A percentile compares a stretch with the other conserved stretches of the same genome.
phyloP scores from a whole-genome alignment of 2,888 invertebrate genomes.

The Bunonema sp. region DNA sequence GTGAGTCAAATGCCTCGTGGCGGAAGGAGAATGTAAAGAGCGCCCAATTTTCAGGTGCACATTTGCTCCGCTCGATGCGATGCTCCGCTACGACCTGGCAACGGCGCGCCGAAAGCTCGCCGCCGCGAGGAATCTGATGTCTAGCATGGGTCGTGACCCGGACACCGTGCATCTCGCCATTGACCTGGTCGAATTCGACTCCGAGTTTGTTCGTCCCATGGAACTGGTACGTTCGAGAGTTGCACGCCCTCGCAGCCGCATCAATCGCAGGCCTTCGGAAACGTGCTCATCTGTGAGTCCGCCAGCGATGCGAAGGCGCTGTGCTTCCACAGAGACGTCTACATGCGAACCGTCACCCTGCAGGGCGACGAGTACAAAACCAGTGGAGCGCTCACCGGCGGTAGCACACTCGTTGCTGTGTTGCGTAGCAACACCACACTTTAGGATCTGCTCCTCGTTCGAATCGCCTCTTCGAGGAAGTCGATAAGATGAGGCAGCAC shows the following conservation, averaged over 20 bases:
- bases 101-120: constrained; percentile 53
- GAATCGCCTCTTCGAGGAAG: constrained; percentile 1
- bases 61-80: too few species aligned
- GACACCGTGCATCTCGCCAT: constrained; percentile 15
- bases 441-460: too few species aligned
- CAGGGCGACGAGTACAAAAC: constrained; percentile 85
- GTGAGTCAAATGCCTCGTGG: too few species aligned
- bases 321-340: constrained; percentile 57
- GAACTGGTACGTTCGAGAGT: constrained; percentile 63
- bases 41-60: too few species aligned
- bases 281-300: constrained; percentile 66
- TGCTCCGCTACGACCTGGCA: constrained; percentile 58
- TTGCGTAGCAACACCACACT: not conserved
- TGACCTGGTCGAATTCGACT: constrained; percentile 16
- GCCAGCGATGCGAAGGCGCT: constrained; percentile 66
- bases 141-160: constrained; percentile 4
- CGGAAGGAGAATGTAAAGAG: too few species aligned
- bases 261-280: constrained; percentile 75
- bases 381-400: constrained; percentile 74
- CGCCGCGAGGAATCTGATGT: constrained; percentile 59
- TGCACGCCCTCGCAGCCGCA: constrained; percentile 58
- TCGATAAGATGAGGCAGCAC: not conserved
- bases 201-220: constrained; percentile 55
- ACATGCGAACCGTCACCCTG: constrained; percentile 58
- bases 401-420: constrained; percentile 44